Conservation (phyloP, 2,113 vertebrate genomes). For the Xerus inauris region DNA sequence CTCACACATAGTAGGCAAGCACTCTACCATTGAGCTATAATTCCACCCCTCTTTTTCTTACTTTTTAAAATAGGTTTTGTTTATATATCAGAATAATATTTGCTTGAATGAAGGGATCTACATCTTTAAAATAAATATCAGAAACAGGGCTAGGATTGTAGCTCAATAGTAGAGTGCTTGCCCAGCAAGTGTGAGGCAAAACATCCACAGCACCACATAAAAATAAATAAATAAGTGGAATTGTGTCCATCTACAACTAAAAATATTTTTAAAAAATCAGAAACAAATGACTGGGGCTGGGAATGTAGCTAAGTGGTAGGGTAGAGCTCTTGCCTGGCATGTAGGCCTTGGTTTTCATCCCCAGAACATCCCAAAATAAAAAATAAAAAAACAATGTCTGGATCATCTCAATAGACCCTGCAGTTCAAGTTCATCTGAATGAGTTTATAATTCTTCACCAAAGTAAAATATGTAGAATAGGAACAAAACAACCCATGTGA, state of each 20-base stretch:
- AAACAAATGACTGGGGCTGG: not conserved
- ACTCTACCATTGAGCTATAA: no score
- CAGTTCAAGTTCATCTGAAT: not conserved
- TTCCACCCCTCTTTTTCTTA: not conserved
- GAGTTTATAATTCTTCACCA: not conserved
- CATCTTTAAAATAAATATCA: no score
- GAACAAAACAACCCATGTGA: not conserved
- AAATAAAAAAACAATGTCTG: no score
- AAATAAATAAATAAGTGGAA: no score
- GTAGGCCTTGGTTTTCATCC: not conserved
- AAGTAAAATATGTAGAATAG: not conserved
- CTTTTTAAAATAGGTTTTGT: not conserved
- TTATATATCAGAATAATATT: not conserved
- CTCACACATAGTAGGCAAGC: no score
- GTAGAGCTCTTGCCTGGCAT: not conserved
- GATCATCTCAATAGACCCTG: not conserved
- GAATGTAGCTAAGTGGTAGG: not conserved
- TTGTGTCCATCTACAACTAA: no score
- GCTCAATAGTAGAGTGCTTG: no score
- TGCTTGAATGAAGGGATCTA: not conserved
- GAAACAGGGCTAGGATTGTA: no score
- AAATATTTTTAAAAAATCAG: not conserved
- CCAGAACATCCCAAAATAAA: not conserved
- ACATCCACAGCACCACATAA: no score
- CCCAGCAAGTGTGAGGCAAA: no score